A percentile compares a stretch with the other conserved stretches of the same genome.
phyloP scores from a whole-genome alignment of 2,797 vertebrate species.

The Austrolebias charrua region DNA sequence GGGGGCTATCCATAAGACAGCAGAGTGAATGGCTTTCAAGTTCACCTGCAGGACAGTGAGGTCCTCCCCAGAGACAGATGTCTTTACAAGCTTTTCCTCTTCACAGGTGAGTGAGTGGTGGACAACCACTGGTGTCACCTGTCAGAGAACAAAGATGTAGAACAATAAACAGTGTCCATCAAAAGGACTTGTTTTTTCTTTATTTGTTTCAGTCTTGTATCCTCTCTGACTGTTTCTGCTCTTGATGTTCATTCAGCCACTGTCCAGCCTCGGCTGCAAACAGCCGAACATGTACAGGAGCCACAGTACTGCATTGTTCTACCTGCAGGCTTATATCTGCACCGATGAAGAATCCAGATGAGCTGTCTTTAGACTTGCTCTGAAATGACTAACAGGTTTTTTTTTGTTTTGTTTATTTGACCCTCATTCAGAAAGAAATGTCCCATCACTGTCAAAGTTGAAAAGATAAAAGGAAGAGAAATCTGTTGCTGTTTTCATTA shows the following conservation, averaged over 20 bases:
- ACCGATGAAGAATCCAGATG: constrained; percentile 8
- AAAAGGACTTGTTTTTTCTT: not conserved
- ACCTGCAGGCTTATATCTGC: constrained; percentile 21
- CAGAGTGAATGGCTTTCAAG: constrained; percentile 2
- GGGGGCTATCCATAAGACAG: not conserved
- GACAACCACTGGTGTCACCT: constrained; percentile 2
- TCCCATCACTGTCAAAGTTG: not conserved
- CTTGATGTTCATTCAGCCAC: constrained; percentile 22
- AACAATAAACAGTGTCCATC: constrained; percentile 17
- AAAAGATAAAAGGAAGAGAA: not conserved
- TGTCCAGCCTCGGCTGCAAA: constrained; percentile 12
- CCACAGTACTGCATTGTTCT: constrained; percentile 48
- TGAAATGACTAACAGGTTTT: constrained; percentile 2
- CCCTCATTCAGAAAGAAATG: not conserved
- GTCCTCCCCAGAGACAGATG: constrained; percentile 3
- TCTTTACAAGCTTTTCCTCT: constrained; percentile 51
- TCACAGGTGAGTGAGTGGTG: constrained; percentile 39
- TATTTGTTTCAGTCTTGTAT: not conserved
- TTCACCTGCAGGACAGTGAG: not conserved
- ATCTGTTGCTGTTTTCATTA: not conserved
- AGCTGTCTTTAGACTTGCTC: constrained; percentile 9
- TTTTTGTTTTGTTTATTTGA: constrained; percentile 11
- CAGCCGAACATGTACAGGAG: constrained; percentile 16
- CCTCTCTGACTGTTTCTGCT: not conserved
- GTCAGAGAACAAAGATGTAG: constrained; percentile 22